A percentile compares a stretch with the other conserved stretches of the same genome.
Evolutionary conservation across 2,113 vertebrate genomes (phyloP).

Genomic region (Bagarius yarrelli): DNA sequence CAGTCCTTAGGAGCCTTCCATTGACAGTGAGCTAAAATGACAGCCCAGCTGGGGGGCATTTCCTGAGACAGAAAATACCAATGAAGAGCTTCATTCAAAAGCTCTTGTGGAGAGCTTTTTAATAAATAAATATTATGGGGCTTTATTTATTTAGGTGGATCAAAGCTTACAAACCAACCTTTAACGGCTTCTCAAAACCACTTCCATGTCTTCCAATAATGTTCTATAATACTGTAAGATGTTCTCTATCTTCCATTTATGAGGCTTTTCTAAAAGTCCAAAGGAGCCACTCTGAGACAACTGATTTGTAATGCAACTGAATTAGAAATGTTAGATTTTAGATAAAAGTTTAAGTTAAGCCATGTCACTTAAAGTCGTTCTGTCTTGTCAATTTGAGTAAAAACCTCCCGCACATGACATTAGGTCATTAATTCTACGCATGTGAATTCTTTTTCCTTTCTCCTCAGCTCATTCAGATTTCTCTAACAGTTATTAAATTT

Average conservation of each 20-base stretch:
- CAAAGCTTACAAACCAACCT: neutral
- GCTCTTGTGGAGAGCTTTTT: neutral
- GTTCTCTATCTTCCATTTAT: neutral
- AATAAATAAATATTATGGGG: neutral
- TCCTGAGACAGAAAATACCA: neutral
- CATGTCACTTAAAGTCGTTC: neutral
- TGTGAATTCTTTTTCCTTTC: neutral
- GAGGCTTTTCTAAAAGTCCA: neutral
- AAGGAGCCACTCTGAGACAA: neutral
- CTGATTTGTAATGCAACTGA: neutral
- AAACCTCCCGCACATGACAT: neutral
- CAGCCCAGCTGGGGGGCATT: conserved; percentile 1
- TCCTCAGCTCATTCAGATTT: neutral
- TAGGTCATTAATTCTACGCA: neutral
- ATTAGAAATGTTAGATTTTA: neutral
- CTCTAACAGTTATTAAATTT: conserved; percentile 3
- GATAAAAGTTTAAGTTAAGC: neutral
- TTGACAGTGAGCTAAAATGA: conserved; percentile 25
- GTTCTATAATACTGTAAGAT: conserved; percentile 61
- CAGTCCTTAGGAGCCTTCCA: conserved; percentile 28
- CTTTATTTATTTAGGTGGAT: neutral
- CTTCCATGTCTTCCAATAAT: conserved; percentile 50
- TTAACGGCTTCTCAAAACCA: neutral
- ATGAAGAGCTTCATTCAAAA: conserved; percentile 17
- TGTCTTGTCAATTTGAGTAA: neutral